phyloP scores from a whole-genome alignment of 1,140 invertebrate genomes.

The Gonatopus flavifemur region DNA sequence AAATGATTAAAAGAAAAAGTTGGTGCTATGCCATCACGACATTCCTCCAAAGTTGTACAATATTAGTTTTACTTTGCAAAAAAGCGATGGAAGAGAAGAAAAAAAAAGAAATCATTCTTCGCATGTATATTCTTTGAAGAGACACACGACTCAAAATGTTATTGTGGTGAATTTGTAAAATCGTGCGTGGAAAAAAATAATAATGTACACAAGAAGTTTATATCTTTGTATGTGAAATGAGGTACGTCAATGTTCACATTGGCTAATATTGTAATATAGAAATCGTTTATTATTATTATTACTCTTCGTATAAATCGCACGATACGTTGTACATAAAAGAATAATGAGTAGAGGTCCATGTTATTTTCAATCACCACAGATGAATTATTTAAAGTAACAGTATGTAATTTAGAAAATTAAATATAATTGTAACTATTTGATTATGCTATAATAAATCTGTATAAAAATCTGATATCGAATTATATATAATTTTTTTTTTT shows the following conservation, averaged over 20 bases:
- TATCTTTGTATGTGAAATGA: slow-evolving; percentile 58
- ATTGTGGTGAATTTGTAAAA: slow-evolving; percentile 26
- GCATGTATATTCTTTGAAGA: slow-evolving; percentile 48
- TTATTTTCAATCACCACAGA: slow-evolving; percentile 57
- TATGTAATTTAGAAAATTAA: slow-evolving; percentile 57
- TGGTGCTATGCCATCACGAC: slow-evolving; percentile 60
- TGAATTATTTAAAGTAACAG: slow-evolving; percentile 54
- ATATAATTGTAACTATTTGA: slow-evolving; percentile 55
- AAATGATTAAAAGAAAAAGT: slow-evolving; percentile 31
- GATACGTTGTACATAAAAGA: slow-evolving; percentile 56
- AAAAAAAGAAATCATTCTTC: slow-evolving; percentile 41
- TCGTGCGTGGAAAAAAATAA: too few relatives aligned
- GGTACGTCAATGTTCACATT: slow-evolving; percentile 35
- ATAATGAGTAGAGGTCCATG: slow-evolving; percentile 53
- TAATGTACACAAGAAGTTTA: slow-evolving; percentile 50
- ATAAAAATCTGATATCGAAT: too few relatives aligned
- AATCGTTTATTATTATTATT: slow-evolving; percentile 55
- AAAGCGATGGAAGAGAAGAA: too few relatives aligned
- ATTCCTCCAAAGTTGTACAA: slow-evolving; percentile 61
- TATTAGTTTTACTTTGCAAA: slow-evolving; percentile 56
- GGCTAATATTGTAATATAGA: slow-evolving; percentile 42
- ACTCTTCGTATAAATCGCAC: slow-evolving; percentile 55
- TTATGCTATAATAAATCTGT: slow-evolving; percentile 50
- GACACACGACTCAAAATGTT: slow-evolving; percentile 31
- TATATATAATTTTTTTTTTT: slow-evolving; percentile 28